Conservation (phyloP, 2,797 vertebrate species). For the Silurus lanzhouensis region DNA sequence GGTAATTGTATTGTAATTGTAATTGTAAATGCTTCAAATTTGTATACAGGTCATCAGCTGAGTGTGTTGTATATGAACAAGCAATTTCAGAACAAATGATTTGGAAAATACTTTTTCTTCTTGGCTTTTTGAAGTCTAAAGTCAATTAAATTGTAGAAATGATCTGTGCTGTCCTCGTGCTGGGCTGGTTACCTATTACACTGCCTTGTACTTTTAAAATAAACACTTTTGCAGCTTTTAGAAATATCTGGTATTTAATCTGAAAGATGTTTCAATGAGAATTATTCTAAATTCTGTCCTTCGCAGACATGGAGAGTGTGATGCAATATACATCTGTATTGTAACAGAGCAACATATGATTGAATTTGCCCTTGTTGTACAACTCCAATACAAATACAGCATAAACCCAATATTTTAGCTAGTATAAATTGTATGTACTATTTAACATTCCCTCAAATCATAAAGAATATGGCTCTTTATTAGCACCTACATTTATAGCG, state of each 20-base stretch:
- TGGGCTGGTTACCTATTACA: neutral
- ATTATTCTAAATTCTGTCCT: neutral
- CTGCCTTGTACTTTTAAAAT: neutral
- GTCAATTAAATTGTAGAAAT: neutral
- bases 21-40: neutral
- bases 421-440: neutral
- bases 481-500: neutral
- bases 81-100: neutral
- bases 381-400: neutral
- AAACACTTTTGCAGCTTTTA: neutral
- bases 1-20: neutral
- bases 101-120: neutral
- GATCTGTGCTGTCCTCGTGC: neutral
- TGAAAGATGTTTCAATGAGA: neutral
- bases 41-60: neutral
- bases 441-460: neutral
- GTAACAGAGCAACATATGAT: neutral
- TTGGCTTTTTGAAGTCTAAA: neutral
- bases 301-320: neutral
- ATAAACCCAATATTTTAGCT: neutral
- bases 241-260: conserved; percentile 16
- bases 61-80: neutral
- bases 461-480: neutral
- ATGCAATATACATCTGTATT: neutral
- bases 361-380: too few species aligned